Conservation (phyloP, 2,113 vertebrate genomes). For the Lipophrys pholis region DNA sequence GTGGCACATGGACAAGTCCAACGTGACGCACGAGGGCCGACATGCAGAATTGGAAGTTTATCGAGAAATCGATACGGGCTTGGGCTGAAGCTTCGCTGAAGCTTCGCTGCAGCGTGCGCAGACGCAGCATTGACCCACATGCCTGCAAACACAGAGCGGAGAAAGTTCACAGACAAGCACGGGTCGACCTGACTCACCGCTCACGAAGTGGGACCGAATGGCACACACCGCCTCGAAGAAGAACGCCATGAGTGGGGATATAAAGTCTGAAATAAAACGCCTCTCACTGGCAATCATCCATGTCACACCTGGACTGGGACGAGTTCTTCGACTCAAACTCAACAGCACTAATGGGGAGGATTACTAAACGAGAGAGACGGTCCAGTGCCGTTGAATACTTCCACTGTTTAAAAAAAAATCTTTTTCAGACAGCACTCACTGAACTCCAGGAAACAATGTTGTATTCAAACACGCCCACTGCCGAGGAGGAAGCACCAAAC, state of each 20-base stretch:
- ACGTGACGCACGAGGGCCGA: conserved; percentile 28
- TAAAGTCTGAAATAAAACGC: conserved; percentile 12
- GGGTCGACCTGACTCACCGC: conserved; percentile 50
- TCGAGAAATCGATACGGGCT: conserved; percentile 45
- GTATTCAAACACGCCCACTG: conserved; percentile 21
- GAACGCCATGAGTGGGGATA: conserved; percentile 69
- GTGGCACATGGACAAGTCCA: background rate
- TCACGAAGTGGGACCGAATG: conserved; percentile 66
- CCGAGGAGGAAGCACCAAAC: conserved; percentile 22
- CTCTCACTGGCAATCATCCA: conserved; percentile 2
- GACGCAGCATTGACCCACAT: background rate
- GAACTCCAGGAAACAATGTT: conserved; percentile 35
- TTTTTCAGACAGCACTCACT: conserved; percentile 14
- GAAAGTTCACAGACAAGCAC: too few species aligned
- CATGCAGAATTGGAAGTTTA: conserved; percentile 12
- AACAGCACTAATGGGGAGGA: background rate
- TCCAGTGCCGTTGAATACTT: conserved; percentile 13
- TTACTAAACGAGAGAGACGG: background rate
- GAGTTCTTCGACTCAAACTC: background rate
- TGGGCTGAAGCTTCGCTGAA: background rate
- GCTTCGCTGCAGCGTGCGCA: background rate
- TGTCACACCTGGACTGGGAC: background rate
- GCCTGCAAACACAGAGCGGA: background rate
- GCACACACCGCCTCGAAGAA: conserved; percentile 73
- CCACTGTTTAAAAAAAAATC: conserved; percentile 8